phyloP scores from a whole-genome alignment of 2,113 vertebrate genomes.

The Narcine bancroftii region DNA sequence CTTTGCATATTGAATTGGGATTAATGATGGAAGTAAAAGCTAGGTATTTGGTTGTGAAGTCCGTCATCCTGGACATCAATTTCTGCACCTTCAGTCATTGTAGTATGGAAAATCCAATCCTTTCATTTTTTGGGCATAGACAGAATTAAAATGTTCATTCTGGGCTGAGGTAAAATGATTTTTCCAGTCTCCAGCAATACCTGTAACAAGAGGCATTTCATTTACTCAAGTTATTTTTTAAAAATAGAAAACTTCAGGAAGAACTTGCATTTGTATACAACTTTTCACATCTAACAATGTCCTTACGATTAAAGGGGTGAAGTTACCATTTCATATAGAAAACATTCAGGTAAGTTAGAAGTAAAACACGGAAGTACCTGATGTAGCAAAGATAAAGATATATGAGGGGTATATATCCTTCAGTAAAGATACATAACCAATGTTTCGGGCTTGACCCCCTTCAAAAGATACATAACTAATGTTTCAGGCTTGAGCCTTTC shows the following conservation, averaged over 20 bases:
- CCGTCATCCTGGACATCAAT: not conserved
- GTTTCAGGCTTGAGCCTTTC: too few relatives aligned
- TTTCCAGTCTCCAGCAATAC: slow-evolving; percentile 65
- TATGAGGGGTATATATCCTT: too few relatives aligned
- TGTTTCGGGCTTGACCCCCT: too few relatives aligned
- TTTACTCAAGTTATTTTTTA: not conserved
- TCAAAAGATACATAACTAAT: too few relatives aligned
- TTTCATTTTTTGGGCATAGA: slow-evolving; percentile 56
- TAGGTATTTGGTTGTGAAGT: not conserved
- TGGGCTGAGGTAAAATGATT: slow-evolving; percentile 61
- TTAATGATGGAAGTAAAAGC: not conserved
- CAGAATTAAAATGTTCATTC: slow-evolving; percentile 50
- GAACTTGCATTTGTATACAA: not conserved
- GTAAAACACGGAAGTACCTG: too few relatives aligned
- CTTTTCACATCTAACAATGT: not conserved
- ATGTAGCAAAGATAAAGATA: too few relatives aligned
- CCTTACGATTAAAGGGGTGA: not conserved
- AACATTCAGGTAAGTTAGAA: not conserved
- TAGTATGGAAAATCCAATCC: slow-evolving; percentile 48
- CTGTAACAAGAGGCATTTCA: slow-evolving; percentile 45
- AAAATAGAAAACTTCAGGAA: not conserved
- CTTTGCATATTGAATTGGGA: not conserved
- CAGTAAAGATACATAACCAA: too few relatives aligned
- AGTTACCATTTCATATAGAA: not conserved
- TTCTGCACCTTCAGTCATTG: not conserved